These are phyloP conservation scores for Lycaon pictus DNA, from an alignment of 2,113 vertebrate species.

Conservation along the genomic window DNA sequence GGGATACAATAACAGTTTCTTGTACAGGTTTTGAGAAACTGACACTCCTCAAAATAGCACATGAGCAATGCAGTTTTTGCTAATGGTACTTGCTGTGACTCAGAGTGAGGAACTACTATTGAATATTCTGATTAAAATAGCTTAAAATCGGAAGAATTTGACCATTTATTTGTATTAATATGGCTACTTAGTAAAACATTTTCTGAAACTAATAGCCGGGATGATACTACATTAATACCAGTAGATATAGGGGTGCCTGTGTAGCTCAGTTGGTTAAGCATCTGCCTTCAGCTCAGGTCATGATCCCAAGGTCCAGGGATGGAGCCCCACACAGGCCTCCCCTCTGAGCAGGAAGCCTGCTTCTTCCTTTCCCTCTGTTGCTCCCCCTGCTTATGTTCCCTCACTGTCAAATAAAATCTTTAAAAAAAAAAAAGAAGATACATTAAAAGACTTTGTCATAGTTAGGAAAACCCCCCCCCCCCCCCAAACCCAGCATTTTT, in stretches of 20 bases:
- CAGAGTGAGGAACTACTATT: constrained; percentile 4
- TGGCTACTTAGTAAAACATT: constrained; percentile 54
- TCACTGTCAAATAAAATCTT: neutral
- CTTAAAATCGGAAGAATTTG: constrained; percentile 34
- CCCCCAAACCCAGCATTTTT: neutral
- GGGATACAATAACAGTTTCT: neutral
- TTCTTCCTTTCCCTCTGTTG: neutral
- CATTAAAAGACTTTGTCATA: constrained; percentile 37
- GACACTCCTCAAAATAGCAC: constrained; percentile 36
- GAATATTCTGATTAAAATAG: constrained; percentile 57
- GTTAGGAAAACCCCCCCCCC: neutral
- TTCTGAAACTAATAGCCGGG: constrained; percentile 54
- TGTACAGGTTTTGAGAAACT: constrained; percentile 52
- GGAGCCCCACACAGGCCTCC: neutral
- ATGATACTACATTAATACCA: constrained; percentile 52
- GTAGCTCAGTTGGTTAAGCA: neutral
- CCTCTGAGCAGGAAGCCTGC: neutral
- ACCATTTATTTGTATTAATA: constrained; percentile 52
- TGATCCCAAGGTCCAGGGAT: neutral
- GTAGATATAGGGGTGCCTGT: neutral
- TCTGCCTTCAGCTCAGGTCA: neutral
- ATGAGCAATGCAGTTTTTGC: constrained; percentile 29
- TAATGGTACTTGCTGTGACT: constrained; percentile 39
- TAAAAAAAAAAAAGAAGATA: neutral
- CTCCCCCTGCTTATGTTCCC: neutral